Conservation (phyloP, 2,888 invertebrate species). For the Mamestra brassicae region DNA sequence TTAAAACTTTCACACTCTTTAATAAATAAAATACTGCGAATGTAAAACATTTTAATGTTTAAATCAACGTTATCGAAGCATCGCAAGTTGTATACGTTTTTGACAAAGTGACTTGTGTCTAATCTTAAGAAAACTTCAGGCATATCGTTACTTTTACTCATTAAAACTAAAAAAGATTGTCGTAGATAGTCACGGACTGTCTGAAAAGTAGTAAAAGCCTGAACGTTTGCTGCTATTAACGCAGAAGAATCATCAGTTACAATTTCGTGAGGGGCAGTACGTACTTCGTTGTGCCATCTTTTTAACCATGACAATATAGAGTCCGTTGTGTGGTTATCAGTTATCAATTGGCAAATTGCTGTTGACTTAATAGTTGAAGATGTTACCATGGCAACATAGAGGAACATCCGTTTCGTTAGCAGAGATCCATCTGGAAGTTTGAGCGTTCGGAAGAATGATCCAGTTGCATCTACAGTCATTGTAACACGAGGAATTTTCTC, state of each 20-base stretch:
- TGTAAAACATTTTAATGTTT: too few relatives aligned
- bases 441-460: conserved; percentile 11
- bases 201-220: background rate
- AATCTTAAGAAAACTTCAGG: background rate
- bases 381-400: conserved; percentile 12
- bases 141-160: background rate
- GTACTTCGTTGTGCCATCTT: conserved; percentile 14
- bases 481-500: conserved; percentile 11
- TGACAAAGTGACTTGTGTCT: background rate
- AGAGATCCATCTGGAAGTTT: conserved; percentile 13
- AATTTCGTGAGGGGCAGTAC: conserved; percentile 23
- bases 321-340: conserved; percentile 4
- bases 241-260: conserved; percentile 33
- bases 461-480: conserved; percentile 9
- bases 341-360: conserved; percentile 30
- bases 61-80: too few relatives aligned
- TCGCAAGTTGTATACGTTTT: too few relatives aligned
- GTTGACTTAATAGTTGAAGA: conserved; percentile 26
- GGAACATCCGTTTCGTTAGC: conserved; percentile 10
- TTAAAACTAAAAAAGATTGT: conserved; percentile 13
- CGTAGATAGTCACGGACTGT: conserved; percentile 10
- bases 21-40: conserved; percentile 4
- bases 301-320: conserved; percentile 4
- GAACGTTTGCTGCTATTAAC: conserved; percentile 24
- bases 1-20: conserved; percentile 7